Evolutionary conservation across 2,113 vertebrate species (phyloP).

Genomic region (Amia ocellicauda): DNA sequence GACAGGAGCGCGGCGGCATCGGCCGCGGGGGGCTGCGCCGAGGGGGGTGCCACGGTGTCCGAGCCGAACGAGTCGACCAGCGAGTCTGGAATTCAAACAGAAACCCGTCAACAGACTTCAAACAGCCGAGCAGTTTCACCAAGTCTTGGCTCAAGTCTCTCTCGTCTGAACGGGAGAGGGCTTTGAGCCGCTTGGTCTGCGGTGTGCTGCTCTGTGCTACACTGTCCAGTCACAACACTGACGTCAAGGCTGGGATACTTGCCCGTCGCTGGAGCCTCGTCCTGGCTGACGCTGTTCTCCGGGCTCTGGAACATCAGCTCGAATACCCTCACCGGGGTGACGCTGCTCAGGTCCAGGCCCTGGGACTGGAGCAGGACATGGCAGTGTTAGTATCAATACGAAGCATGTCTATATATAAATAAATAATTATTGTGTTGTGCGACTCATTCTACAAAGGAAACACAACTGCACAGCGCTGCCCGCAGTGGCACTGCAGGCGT

Average conservation of each 20-base stretch:
- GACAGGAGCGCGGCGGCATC: slow-evolving; percentile 68
- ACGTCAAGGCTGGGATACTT: slow-evolving; percentile 22
- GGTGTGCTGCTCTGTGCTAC: too few relatives aligned
- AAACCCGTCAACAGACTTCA: too few relatives aligned
- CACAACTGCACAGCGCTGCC: background rate
- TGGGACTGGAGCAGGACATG: slow-evolving; percentile 63
- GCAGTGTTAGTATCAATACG: background rate
- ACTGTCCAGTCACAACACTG: too few relatives aligned
- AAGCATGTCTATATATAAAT: too few relatives aligned
- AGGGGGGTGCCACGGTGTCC: slow-evolving; percentile 58
- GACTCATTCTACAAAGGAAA: too few relatives aligned
- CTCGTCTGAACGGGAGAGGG: too few relatives aligned
- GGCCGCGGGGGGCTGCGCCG: slow-evolving; percentile 50
- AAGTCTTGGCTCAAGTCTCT: too few relatives aligned
- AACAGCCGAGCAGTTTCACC: too few relatives aligned
- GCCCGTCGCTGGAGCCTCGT: slow-evolving; percentile 79
- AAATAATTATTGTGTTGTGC: too few relatives aligned
- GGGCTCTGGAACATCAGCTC: slow-evolving; percentile 96
- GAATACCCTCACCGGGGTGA: slow-evolving; percentile 89
- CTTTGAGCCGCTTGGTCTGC: too few relatives aligned
- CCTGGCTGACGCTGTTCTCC: slow-evolving; percentile 78
- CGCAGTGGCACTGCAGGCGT: background rate
- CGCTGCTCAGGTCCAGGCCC: slow-evolving; percentile 82
- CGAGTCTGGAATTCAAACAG: slow-evolving; percentile 58
- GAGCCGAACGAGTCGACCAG: slow-evolving; percentile 73